These are phyloP conservation scores for Bubalus kerabau DNA, from an alignment of 2,113 vertebrate species.

Conservation along the genomic window DNA sequence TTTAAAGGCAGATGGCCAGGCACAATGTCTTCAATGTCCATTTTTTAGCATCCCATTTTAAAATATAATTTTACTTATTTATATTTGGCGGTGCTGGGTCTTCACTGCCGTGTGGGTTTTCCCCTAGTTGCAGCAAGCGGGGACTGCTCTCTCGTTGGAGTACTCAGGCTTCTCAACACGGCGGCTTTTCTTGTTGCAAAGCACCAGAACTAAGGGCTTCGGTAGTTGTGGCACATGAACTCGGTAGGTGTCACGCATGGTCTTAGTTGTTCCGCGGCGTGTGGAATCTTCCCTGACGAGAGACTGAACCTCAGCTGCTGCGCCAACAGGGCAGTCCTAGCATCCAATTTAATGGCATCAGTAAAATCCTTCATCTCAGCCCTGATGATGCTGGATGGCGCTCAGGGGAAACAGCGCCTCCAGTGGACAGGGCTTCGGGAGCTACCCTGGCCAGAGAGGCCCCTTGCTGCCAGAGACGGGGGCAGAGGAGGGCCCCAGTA, in stretches of 20 bases:
- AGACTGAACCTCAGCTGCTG: neutral
- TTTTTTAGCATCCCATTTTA: neutral
- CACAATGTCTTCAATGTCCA: neutral
- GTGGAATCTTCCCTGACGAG: neutral
- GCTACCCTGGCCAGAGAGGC: neutral
- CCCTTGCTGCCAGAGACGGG: accelerated
- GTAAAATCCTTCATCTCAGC: neutral
- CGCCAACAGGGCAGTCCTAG: neutral
- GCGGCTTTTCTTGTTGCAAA: neutral
- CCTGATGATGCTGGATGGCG: accelerated
- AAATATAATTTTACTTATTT: neutral
- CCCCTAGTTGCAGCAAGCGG: neutral
- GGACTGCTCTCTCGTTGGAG: neutral
- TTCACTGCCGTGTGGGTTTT: neutral
- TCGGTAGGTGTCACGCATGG: neutral
- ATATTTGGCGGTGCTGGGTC: neutral
- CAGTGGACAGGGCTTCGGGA: neutral
- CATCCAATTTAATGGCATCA: neutral
- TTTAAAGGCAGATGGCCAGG: neutral
- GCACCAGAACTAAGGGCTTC: neutral
- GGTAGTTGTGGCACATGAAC: neutral
- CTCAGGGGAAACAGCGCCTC: neutral
- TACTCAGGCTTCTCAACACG: accelerated
- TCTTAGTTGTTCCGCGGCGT: accelerated
- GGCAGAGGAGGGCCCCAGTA: neutral